Evolutionary conservation across 1,140 invertebrate species (phyloP), one percentile per base, ranked within the genome.

Genomic region (Ganaspis sp.): DNA sequence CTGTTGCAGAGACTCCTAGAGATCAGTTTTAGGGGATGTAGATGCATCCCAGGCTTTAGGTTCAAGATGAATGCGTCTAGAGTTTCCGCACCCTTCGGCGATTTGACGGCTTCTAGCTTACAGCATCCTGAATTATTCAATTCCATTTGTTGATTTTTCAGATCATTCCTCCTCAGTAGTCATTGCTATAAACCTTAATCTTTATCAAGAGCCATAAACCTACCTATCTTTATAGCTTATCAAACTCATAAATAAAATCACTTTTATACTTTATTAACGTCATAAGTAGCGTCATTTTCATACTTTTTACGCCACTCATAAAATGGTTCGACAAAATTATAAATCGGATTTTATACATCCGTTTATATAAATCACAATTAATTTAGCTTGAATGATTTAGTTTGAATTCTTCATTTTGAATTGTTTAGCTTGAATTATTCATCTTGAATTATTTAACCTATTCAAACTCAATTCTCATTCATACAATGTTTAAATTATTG

Each of bases 101-200:
- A 64, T 64, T 58, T 23, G 54, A 58, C 1, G 23, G 23, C 54
- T 21, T 58, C 23, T 26, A 64, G 58, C 58, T 26, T 15, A n/a
- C 58, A 29, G 23, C 58, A n/a, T 29, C 58, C 26, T 64, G 58
- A 64, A 64, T 64, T 64, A 64, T 64, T 64, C 58, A 64, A 29
- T 64, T 64, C 58, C 58, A 64, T 64, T 64, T 34, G 58, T 64
- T 64, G 58, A 64, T 64, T 64, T 64, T 64, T 64, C 19, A 26
- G 6, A 17, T 23, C 19, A 19, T 26, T 26, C 9, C 8, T 17
- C 9, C 23, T 11, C 26, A 21, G 23, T 12, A 1, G 6, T n/a
- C 26, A 64, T n/a, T 64, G 0, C 58, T 11, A 26, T 29, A 64
- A 64, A 26, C 58, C 58, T n/a, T 29, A 64, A 64, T 64, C 23